Evolutionary conservation across 2,888 invertebrate species (phyloP).

Genomic region (Fragum whitleyi): DNA sequence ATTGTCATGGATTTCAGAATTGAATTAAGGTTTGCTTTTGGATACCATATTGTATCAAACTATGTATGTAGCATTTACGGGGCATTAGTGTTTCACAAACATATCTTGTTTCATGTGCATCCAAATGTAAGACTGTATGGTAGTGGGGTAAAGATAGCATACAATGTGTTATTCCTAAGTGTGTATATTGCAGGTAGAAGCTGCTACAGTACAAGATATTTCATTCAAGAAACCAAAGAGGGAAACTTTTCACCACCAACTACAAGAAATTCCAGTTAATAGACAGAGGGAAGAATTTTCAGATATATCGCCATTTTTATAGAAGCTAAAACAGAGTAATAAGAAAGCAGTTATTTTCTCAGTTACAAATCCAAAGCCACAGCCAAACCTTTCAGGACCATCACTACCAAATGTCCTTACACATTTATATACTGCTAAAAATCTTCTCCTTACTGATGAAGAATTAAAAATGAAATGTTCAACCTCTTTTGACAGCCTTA

Average conservation of each 20-base stretch:
- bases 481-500: not conserved
- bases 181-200: not conserved
- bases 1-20: no score
- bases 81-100: no score
- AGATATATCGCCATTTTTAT: not conserved
- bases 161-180: not conserved
- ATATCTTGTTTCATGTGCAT: no score
- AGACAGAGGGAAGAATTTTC: not conserved
- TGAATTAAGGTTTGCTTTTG: no score
- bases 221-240: not conserved
- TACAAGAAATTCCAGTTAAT: conserved; percentile 19
- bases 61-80: no score
- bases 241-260: conserved; percentile 41
- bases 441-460: not conserved
- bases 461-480: conserved; percentile 12
- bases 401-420: no score
- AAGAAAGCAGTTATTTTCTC: not conserved
- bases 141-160: not conserved
- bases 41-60: no score
- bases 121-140: no score
- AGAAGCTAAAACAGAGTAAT: not conserved
- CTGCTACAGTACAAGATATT: not conserved
- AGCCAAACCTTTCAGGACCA: not conserved
- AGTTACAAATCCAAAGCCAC: not conserved
- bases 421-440: not conserved